These are phyloP conservation scores for Volucella bombylans DNA, from an alignment of 2,888 invertebrate species.

Conservation along the genomic window DNA sequence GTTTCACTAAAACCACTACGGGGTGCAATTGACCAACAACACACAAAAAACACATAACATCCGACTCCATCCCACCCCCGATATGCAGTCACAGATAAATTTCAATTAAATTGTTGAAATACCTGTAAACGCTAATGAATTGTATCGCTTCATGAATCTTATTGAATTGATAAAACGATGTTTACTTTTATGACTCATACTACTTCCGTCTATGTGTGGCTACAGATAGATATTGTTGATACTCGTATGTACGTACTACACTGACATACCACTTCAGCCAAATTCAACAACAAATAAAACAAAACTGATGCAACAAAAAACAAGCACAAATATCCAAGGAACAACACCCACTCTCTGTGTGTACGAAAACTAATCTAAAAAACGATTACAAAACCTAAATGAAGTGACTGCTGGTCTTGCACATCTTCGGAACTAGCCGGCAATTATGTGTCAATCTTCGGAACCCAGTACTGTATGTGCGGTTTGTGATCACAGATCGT, in stretches of 20 bases:
- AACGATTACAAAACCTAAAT: conserved; percentile 10
- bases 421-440: conserved; percentile 48
- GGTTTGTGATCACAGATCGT: conserved; percentile 22
- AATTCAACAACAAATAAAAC: background rate
- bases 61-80: background rate
- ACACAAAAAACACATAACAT: no score
- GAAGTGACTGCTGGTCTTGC: conserved; percentile 10
- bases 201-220: background rate
- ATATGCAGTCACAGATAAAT: background rate
- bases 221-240: background rate
- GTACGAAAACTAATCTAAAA: conserved; percentile 7
- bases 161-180: conserved; percentile 43
- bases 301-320: background rate
- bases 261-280: background rate
- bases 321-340: no score
- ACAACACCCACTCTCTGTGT: conserved; percentile 4
- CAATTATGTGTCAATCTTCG: conserved; percentile 33
- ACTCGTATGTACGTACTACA: background rate
- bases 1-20: no score
- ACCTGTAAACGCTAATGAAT: conserved; percentile 55
- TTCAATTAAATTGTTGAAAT: conserved; percentile 11
- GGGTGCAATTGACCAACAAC: no score
- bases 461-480: conserved; percentile 11
- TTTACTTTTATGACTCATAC: conserved; percentile 39
- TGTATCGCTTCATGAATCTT: conserved; percentile 54